phyloP scores from a whole-genome alignment of 2,113 vertebrate genomes.

The Ctenomys sociabilis region DNA sequence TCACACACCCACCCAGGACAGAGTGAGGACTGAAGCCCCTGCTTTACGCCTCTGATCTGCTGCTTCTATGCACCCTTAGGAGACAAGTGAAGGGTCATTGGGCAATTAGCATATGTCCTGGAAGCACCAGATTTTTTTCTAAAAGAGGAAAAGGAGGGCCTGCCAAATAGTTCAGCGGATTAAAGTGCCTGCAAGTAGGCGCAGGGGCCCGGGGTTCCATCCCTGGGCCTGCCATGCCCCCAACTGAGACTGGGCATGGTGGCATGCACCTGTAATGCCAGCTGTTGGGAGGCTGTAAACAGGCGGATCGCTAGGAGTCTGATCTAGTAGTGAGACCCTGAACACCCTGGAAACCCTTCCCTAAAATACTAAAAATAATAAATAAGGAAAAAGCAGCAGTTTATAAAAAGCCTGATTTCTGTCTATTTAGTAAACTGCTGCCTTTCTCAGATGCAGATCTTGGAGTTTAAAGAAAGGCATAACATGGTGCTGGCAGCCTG shows the following conservation, averaged over 20 bases:
- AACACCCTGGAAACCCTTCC: too few species aligned
- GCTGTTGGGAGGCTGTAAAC: too few species aligned
- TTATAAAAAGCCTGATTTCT: constrained; percentile 29
- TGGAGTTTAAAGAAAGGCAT: neutral
- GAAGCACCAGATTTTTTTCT: neutral
- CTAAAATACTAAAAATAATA: too few species aligned
- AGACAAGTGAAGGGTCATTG: neutral
- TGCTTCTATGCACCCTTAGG: neutral
- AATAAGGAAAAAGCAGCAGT: neutral
- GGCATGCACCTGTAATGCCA: too few species aligned
- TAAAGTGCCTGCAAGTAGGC: too few species aligned
- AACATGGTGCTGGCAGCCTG: neutral
- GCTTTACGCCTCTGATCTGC: neutral
- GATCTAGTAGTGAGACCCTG: too few species aligned
- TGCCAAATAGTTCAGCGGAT: too few species aligned
- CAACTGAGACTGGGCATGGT: too few species aligned
- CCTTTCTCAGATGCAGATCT: neutral
- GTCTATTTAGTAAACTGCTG: neutral
- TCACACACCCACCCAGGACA: neutral
- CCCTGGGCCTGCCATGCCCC: too few species aligned
- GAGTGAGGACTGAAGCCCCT: neutral
- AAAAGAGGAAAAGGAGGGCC: constrained; percentile 40
- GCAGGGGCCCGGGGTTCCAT: too few species aligned
- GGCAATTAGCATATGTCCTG: neutral
- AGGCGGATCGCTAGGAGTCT: too few species aligned